These are phyloP conservation scores for Conopomorpha cramerella DNA, from an alignment of 1,140 invertebrate genomes.

Conservation along the genomic window DNA sequence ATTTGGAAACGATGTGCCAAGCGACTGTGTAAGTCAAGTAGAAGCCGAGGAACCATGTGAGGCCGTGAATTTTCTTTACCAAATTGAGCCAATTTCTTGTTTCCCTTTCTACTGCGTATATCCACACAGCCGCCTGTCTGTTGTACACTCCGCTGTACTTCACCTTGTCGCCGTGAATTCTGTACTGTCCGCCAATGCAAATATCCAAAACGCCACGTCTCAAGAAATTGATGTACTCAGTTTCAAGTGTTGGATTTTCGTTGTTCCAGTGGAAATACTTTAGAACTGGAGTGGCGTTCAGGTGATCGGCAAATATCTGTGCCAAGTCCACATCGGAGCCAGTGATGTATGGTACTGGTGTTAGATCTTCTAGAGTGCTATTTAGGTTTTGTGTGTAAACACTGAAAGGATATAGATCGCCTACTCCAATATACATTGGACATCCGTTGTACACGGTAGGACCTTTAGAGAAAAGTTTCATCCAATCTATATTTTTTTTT, in stretches of 20 bases:
- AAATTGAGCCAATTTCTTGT: slow-evolving; percentile 25
- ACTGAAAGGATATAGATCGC: no score
- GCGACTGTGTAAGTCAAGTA: slow-evolving; percentile 19
- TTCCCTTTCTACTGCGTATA: slow-evolving; percentile 25
- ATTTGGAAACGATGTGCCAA: slow-evolving; percentile 20
- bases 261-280: slow-evolving; percentile 14
- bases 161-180: slow-evolving; percentile 24
- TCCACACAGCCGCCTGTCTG: slow-evolving; percentile 26
- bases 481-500: no score
- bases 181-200: slow-evolving; percentile 33
- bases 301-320: slow-evolving; percentile 27
- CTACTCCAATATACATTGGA: no score
- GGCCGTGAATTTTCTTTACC: slow-evolving; percentile 16
- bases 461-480: no score
- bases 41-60: slow-evolving; percentile 32
- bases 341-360: slow-evolving; percentile 10
- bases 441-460: no score
- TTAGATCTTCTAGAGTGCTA: no score
- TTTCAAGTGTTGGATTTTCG: slow-evolving; percentile 15
- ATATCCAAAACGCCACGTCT: slow-evolving; percentile 28
- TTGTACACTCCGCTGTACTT: slow-evolving; percentile 34
- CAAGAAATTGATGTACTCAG: slow-evolving; percentile 19
- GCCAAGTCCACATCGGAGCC: slow-evolving; percentile 32
- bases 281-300: slow-evolving; percentile 22
- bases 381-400: no score